Conservation (phyloP, 1,140 invertebrate genomes). For the Aculops lycopersici region DNA sequence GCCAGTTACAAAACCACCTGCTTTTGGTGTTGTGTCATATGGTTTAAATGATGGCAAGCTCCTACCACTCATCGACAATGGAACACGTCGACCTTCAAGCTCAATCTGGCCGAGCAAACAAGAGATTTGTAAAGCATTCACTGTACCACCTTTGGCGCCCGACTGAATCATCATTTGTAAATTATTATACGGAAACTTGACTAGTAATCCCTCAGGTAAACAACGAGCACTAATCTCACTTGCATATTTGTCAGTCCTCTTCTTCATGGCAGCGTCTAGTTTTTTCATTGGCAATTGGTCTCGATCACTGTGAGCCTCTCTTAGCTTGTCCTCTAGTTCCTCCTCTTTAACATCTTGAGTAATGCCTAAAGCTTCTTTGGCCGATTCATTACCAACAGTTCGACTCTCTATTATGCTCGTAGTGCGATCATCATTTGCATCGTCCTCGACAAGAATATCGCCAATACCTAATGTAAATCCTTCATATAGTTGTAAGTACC, state of each 20-base stretch:
- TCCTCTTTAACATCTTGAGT: constrained; percentile 14
- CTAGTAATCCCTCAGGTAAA: constrained; percentile 39
- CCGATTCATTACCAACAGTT: constrained; percentile 26
- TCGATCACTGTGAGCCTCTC: constrained; percentile 27
- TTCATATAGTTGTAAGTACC: constrained; percentile 41
- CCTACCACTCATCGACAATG: constrained; percentile 65
- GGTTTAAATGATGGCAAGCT: constrained; percentile 66
- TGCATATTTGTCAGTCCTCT: constrained; percentile 38
- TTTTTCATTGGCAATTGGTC: constrained; percentile 40
- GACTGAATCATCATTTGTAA: constrained; percentile 89
- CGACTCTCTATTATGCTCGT: constrained; percentile 32
- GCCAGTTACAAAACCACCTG: constrained; percentile 80
- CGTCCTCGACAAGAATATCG: constrained; percentile 49
- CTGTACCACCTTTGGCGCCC: constrained; percentile 77
- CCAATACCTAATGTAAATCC: constrained; percentile 80
- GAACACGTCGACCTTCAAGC: constrained; percentile 80
- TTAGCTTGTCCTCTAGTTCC: constrained; percentile 28
- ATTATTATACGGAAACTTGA: constrained; percentile 71
- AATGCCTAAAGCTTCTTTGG: constrained; percentile 33
- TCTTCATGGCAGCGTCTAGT: constrained; percentile 59
- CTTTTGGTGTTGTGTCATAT: constrained; percentile 58
- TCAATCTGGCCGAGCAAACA: constrained; percentile 88
- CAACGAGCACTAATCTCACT: constrained; percentile 60
- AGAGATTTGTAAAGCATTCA: constrained; percentile 90
- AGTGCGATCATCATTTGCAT: constrained; percentile 33